A percentile compares a stretch with the other conserved stretches of the same genome.
Conservation (phyloP, 2,797 vertebrate genomes). For the Sparus aurata region DNA sequence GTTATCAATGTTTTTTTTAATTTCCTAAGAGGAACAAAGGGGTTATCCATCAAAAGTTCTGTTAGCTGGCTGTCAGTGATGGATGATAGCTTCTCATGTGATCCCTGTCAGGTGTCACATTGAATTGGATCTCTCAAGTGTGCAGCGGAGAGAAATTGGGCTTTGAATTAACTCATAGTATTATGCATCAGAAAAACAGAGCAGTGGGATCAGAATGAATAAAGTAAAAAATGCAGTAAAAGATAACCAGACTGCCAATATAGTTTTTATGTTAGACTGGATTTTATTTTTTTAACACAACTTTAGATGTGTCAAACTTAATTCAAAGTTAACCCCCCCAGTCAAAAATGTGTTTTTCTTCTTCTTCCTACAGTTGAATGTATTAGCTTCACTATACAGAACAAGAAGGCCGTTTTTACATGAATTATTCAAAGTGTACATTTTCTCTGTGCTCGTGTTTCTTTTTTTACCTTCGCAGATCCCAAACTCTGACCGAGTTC, state of each 20-base stretch:
- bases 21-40: constrained; percentile 20
- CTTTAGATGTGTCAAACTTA: too few species aligned
- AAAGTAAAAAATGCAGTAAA: background rate
- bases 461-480: constrained; percentile 92
- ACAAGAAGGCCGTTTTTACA: background rate
- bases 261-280: background rate
- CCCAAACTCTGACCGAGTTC: constrained; percentile 97
- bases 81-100: constrained; percentile 26
- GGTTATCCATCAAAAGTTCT: constrained; percentile 41
- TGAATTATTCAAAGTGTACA: background rate
- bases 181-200: constrained; percentile 15
- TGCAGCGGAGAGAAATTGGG: background rate
- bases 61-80: constrained; percentile 1
- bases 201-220: background rate
- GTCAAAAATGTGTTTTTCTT: too few species aligned
- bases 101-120: constrained; percentile 22
- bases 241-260: background rate
- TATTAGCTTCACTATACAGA: too few species aligned
- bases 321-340: too few species aligned
- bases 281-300: background rate
- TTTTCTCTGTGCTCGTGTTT: too few species aligned
- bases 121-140: constrained; percentile 9
- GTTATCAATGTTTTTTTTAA: background rate
- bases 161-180: background rate
- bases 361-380: too few species aligned